These are phyloP conservation scores for Mugil cephalus DNA, from an alignment of 2,113 vertebrate genomes.

Conservation along the genomic window DNA sequence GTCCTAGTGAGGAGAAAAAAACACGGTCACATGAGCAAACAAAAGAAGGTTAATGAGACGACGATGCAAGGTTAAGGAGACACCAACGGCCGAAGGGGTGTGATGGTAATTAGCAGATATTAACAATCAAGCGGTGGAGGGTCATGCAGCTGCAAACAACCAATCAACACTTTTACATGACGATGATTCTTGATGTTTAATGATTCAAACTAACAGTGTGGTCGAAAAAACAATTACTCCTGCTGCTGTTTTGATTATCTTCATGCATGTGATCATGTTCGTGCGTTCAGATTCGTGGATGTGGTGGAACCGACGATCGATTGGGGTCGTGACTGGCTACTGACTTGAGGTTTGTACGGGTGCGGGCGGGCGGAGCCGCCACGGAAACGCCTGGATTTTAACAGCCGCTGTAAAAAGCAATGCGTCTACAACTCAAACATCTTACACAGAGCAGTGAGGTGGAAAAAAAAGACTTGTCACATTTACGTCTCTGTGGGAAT, in stretches of 20 bases:
- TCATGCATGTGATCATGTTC: constrained; percentile 64
- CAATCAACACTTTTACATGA: not conserved
- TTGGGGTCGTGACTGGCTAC: constrained; percentile 45
- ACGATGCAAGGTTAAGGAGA: constrained; percentile 40
- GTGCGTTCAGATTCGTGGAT: constrained; percentile 1
- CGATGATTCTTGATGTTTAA: too few species aligned
- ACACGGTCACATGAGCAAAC: constrained; percentile 46
- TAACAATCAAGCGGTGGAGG: too few species aligned
- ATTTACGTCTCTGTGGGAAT: too few species aligned
- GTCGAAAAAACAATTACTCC: not conserved
- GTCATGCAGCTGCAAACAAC: not conserved
- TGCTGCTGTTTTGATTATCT: constrained; percentile 17
- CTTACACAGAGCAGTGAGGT: not conserved
- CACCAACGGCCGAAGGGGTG: constrained; percentile 6
- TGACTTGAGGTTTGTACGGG: constrained; percentile 81
- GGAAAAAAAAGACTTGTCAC: too few species aligned
- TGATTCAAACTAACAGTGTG: constrained; percentile 8
- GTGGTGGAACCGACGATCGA: not conserved
- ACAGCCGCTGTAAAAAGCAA: constrained; percentile 75
- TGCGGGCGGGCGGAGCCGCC: constrained; percentile 67
- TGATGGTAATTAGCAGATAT: constrained; percentile 50
- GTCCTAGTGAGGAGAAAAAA: constrained; percentile 82
- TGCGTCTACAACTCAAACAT: constrained; percentile 54
- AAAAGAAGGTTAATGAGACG: constrained; percentile 55
- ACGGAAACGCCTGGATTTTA: constrained; percentile 74